Evolutionary conservation across 2,113 vertebrate genomes (phyloP).

Genomic region (Delphinus delphis): DNA sequence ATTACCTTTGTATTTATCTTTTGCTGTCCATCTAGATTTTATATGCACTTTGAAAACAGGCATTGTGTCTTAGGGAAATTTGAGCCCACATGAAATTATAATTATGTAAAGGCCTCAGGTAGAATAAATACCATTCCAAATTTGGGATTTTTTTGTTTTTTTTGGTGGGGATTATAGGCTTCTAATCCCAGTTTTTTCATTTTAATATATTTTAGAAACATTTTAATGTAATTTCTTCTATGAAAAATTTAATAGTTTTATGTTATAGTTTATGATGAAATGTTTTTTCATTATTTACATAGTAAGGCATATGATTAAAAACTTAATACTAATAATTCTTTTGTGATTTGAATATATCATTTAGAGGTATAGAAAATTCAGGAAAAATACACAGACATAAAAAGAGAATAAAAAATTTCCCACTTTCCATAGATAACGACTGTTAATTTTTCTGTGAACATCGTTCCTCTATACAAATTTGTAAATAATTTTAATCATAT

Average conservation of each 20-base stretch:
- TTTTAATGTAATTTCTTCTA: neutral
- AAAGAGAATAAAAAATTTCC: neutral
- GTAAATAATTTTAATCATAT: neutral
- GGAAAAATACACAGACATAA: neutral
- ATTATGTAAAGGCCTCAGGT: neutral
- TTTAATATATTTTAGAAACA: neutral
- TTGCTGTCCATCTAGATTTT: neutral
- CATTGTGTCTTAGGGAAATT: neutral
- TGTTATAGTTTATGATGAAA: neutral
- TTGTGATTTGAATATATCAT: neutral
- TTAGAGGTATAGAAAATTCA: neutral
- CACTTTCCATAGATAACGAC: neutral
- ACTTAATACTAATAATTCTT: neutral
- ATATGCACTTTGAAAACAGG: neutral
- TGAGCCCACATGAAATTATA: neutral
- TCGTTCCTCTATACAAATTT: neutral
- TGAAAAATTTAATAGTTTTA: neutral
- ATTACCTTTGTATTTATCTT: neutral
- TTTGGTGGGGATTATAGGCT: neutral
- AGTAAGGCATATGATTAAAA: neutral
- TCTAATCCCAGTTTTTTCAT: neutral
- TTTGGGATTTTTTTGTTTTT: neutral
- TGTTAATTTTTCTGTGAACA: neutral
- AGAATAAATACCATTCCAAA: neutral
- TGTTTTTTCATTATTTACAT: neutral